Base-by-base conservation (phyloP, 2,888 invertebrate genomes). In the Pristionchus fissidentatus region DNA sequence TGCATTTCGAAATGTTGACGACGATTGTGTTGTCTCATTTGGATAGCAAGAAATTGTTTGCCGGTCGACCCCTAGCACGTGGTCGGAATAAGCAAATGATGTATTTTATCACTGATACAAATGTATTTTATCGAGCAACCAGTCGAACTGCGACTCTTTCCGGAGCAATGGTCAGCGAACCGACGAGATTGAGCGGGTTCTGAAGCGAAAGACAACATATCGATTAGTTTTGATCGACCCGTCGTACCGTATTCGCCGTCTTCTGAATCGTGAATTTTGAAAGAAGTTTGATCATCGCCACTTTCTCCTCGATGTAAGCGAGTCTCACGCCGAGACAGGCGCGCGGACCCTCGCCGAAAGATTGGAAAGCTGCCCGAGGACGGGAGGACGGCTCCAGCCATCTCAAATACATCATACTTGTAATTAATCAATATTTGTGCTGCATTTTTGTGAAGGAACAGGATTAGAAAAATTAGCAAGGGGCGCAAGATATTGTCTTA, bases 301-400 rank as follows among this genome's bases (percentile, higher is more conserved):
- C 38, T 78, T 91, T 92, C 29, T 87, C 87, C 84, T 92, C 92
- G 22, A 88, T 41, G 55, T 88, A 86, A 35, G 90, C 91, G 32
- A 91, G 66, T 26, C 89, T 75, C 88, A 89, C 87, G 79, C 91
- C 91, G 55, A 91, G 87, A 83, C 92, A 92, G 35, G 85, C 83
- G 52, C 91, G 84, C 1, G 89, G 89, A 0, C 91, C 91, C 0
- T 87, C 89, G 13, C 91, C 91, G 79, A 89, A 90, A 32, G 84
- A 15, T 70, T 66, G 78, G 52, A 84, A 46, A 35, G 83, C 66
- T 19, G 55, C 32, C 26, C 73, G 70, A 35, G 62, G 22, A 32
- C 62, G 22, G 22, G n/a, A 13, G 43, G 15, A 10, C 41, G 41
- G 75, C 19, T 84, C 85, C 29, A 85, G 49, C 83, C 83, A 85